A percentile compares a stretch with the other conserved stretches of the same genome.
Evolutionary conservation across 2,113 vertebrate genomes (phyloP).

Genomic region (Pteruthius melanotis): DNA sequence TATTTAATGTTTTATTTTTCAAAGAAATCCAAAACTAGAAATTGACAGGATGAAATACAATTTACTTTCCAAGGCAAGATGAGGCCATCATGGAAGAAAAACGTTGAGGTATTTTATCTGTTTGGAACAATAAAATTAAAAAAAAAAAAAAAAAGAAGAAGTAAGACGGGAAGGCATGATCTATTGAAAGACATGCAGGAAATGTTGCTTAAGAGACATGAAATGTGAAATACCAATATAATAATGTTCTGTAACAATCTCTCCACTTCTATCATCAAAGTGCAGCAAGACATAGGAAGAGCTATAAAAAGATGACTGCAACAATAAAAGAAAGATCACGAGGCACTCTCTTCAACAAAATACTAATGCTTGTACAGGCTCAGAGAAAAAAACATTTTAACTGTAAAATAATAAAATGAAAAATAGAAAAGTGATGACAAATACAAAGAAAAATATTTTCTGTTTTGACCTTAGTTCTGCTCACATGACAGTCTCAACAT

Average conservation of each 20-base stretch:
- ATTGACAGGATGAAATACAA: background rate
- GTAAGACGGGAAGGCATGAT: background rate
- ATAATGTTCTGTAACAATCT: background rate
- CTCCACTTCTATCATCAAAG: background rate
- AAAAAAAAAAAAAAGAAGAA: background rate
- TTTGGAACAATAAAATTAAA: background rate
- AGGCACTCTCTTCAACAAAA: background rate
- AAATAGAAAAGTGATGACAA: background rate
- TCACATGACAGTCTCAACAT: background rate
- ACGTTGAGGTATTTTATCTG: background rate
- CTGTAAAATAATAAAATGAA: background rate
- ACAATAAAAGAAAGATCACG: background rate
- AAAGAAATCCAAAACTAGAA: conserved; percentile 29
- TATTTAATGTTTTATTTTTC: conserved; percentile 56
- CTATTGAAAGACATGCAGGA: background rate
- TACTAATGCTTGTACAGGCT: background rate
- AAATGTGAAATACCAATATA: background rate
- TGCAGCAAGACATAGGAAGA: background rate
- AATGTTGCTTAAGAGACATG: background rate
- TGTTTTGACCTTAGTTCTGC: background rate
- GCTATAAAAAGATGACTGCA: background rate
- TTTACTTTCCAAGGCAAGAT: background rate
- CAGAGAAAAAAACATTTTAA: background rate
- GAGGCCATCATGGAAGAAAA: background rate
- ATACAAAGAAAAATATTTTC: background rate